Conservation (phyloP, 2,113 vertebrate genomes). For the Melanostigma gelatinosum region DNA sequence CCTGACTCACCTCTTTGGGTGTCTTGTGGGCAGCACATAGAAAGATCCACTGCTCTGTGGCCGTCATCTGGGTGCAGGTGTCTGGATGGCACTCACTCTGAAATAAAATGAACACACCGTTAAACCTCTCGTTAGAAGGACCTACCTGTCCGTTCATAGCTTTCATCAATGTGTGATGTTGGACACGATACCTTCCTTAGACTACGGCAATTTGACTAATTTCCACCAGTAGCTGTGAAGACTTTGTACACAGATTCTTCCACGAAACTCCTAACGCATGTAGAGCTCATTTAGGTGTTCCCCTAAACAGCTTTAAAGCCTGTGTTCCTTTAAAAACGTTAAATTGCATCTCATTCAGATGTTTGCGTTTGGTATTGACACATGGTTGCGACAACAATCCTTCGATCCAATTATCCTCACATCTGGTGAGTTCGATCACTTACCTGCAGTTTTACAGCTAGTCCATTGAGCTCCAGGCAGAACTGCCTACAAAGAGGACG, state of each 20-base stretch:
- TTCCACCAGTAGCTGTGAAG: no score
- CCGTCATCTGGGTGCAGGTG: slow-evolving; percentile 99
- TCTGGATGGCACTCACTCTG: slow-evolving; percentile 98
- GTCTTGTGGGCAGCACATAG: slow-evolving; percentile 99
- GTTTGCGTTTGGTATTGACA: neutral
- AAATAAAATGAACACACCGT: neutral
- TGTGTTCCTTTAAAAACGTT: neutral
- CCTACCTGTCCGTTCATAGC: neutral
- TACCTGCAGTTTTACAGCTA: slow-evolving; percentile 99
- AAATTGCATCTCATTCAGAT: neutral
- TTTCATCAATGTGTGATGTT: no score
- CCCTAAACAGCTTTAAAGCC: neutral
- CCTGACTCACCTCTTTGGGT: slow-evolving; percentile 91
- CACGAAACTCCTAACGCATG: neutral
- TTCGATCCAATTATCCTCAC: neutral
- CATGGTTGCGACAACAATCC: neutral
- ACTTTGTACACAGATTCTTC: neutral
- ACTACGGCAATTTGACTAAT: no score
- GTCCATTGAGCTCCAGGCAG: slow-evolving; percentile 97
- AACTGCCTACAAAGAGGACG: slow-evolving; percentile 88
- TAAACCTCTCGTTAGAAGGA: neutral
- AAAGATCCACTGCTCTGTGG: slow-evolving; percentile 99
- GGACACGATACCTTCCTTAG: neutral
- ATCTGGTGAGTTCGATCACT: neutral
- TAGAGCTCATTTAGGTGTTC: neutral